phyloP scores from a whole-genome alignment of 2,797 vertebrate genomes.

The Bradypus variegatus region DNA sequence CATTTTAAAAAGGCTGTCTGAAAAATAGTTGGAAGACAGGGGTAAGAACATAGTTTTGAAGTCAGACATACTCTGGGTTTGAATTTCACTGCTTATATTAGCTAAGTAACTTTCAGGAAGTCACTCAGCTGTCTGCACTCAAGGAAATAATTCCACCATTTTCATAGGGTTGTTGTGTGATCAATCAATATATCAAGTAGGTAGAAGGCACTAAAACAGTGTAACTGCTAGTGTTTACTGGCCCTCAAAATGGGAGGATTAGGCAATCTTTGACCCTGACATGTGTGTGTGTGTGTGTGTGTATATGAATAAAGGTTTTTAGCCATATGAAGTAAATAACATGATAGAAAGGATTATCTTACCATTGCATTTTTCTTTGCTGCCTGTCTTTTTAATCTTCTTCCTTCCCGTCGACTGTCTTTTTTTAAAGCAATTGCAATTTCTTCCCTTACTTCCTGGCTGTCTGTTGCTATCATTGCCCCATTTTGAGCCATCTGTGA shows the following conservation, averaged over 20 bases:
- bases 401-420: slow-evolving; percentile 81
- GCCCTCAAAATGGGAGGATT: background rate
- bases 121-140: background rate
- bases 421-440: slow-evolving; percentile 77
- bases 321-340: background rate
- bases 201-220: background rate
- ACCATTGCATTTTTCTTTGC: slow-evolving; percentile 87
- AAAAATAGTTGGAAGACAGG: background rate
- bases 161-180: background rate
- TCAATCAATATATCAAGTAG: background rate
- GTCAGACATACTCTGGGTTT: background rate
- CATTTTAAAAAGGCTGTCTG: background rate
- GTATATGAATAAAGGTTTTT: background rate
- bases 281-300: background rate
- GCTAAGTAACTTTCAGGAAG: background rate
- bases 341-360: slow-evolving; percentile 46
- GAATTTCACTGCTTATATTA: background rate
- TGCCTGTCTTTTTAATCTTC: slow-evolving; percentile 84
- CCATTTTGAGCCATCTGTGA: slow-evolving; percentile 54
- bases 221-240: background rate
- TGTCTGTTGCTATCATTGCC: background rate
- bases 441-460: slow-evolving; percentile 69
- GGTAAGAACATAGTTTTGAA: background rate
- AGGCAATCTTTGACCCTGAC: no score
- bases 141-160: background rate